Evolutionary conservation across 2,888 invertebrate genomes (phyloP).

Genomic region (Leptothorax acervorum): DNA sequence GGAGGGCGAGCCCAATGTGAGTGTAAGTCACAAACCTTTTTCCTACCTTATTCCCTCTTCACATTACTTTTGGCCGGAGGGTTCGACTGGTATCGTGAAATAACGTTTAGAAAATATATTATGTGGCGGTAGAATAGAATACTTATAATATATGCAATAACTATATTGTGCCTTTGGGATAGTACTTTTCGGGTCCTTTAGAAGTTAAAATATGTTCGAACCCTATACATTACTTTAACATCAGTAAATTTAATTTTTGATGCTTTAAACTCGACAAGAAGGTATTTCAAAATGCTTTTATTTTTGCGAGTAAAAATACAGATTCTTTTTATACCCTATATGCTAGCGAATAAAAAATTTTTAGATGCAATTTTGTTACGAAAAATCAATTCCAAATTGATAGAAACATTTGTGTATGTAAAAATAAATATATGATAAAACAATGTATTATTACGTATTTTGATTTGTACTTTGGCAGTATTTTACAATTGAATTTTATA

Average conservation of each 20-base stretch:
- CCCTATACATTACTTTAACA: not conserved
- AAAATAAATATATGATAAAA: conserved; percentile 10
- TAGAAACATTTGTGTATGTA: not conserved
- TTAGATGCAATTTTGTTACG: not conserved
- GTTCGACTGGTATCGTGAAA: not conserved
- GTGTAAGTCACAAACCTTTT: conserved; percentile 55
- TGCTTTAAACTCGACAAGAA: not conserved
- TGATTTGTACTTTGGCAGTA: not conserved
- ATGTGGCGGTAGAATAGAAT: not conserved
- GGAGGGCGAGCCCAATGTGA: conserved; percentile 60
- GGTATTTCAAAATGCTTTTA: not conserved
- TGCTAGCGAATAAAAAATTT: not conserved
- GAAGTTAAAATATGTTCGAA: not conserved
- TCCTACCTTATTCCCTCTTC: not conserved
- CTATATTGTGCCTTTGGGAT: not conserved
- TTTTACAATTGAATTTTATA: conserved; percentile 10
- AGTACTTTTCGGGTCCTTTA: not conserved
- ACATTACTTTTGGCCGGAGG: not conserved
- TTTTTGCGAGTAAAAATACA: not conserved
- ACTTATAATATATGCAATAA: not conserved
- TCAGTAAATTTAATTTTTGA: not conserved
- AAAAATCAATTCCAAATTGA: not conserved
- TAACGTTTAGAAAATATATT: conserved; percentile 36
- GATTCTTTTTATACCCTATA: not conserved
- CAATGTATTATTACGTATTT: not conserved